These are phyloP conservation scores for Thomomys bottae DNA, from an alignment of 2,113 vertebrate genomes.

Conservation along the genomic window DNA sequence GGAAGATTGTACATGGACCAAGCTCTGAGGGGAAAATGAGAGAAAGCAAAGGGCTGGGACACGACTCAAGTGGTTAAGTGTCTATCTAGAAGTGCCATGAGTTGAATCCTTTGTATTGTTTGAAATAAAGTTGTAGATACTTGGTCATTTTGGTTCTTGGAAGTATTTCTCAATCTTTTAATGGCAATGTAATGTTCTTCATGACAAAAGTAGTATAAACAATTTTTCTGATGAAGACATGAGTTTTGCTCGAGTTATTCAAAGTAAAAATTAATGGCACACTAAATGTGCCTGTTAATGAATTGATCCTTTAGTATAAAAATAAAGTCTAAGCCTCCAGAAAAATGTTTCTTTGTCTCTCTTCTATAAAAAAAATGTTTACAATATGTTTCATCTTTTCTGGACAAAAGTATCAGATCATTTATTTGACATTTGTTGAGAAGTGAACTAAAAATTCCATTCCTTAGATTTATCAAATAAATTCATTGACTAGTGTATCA, in stretches of 20 bases:
- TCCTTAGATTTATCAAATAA: slow-evolving; percentile 12
- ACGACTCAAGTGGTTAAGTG: too few species aligned
- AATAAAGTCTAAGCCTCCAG: neutral
- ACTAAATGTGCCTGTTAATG: neutral
- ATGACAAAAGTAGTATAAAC: neutral
- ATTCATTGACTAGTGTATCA: neutral
- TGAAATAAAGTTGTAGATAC: neutral
- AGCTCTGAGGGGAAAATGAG: too few species aligned
- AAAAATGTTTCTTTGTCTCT: neutral
- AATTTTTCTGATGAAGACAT: neutral
- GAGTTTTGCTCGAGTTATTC: neutral
- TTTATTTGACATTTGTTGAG: neutral
- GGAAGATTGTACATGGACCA: too few species aligned
- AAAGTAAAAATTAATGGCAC: neutral
- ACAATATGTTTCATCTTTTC: neutral
- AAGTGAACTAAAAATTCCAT: neutral
- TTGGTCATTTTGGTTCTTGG: slow-evolving; percentile 3
- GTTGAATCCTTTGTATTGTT: too few species aligned
- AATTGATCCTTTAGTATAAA: neutral
- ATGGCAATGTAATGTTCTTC: neutral
- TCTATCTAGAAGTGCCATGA: too few species aligned
- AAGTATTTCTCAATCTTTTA: neutral
- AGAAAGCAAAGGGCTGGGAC: too few species aligned
- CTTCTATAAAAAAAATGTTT: neutral
- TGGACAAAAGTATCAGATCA: neutral